phyloP scores from a whole-genome alignment of 2,888 invertebrate genomes.

The Leucophenga montana region DNA sequence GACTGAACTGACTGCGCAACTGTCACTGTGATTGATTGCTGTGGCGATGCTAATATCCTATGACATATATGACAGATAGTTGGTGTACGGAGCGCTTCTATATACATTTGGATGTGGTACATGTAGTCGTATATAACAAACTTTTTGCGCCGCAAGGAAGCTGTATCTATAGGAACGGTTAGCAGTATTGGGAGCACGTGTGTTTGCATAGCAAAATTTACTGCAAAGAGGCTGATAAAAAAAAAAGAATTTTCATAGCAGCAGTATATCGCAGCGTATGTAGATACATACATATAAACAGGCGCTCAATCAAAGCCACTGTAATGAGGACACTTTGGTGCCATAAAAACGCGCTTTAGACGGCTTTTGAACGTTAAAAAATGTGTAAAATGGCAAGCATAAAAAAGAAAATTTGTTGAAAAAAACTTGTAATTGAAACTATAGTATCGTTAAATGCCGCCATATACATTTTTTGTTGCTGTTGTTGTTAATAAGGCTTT shows the following conservation, averaged over 20 bases:
- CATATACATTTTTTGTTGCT: constrained; percentile 2
- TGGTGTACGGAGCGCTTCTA: background rate
- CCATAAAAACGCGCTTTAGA: background rate
- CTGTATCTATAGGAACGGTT: too few species aligned
- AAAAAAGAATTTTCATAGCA: too few species aligned
- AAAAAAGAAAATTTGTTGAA: constrained; percentile 23
- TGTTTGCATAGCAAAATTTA: too few species aligned
- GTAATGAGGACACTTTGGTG: background rate
- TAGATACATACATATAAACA: background rate
- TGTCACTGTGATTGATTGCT: constrained; percentile 65
- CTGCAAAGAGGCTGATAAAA: too few species aligned
- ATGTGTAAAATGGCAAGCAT: background rate
- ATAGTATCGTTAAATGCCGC: constrained; percentile 37
- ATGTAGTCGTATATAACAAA: background rate
- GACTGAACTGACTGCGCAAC: constrained; percentile 39
- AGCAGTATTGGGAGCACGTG: too few species aligned
- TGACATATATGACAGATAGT: constrained; percentile 18
- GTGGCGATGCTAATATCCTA: constrained; percentile 43
- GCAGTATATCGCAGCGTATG: too few species aligned
- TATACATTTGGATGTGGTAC: background rate
- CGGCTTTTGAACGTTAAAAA: background rate
- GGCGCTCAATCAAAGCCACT: background rate
- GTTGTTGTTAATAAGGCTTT: constrained; percentile 45
- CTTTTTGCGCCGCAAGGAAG: too few species aligned
- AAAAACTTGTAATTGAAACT: constrained; percentile 43